Evolutionary conservation across 2,113 vertebrate species (phyloP).

Genomic region (Muntiacus muntjak): DNA sequence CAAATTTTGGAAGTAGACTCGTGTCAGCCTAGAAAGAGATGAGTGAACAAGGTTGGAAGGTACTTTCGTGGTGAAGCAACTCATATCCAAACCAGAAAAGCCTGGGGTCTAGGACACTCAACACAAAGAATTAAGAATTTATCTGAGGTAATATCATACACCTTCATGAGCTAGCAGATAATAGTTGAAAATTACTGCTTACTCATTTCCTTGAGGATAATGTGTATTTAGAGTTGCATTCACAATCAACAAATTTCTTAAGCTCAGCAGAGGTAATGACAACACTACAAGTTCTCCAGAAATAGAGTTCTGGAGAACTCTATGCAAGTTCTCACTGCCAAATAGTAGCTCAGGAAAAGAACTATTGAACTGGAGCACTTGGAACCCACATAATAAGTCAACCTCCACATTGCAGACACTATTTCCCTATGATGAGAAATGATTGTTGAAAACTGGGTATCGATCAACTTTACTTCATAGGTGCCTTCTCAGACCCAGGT

Average conservation of each 20-base stretch:
- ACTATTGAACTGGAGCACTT: background rate
- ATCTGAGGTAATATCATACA: background rate
- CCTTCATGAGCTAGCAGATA: background rate
- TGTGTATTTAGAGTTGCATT: background rate
- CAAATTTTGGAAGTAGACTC: background rate
- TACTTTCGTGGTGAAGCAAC: background rate
- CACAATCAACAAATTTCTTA: background rate
- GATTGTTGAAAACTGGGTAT: background rate
- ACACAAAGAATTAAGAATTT: background rate
- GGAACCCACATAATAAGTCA: background rate
- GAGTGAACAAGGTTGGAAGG: background rate
- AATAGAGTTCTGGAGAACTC: too few relatives aligned
- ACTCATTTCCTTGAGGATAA: background rate
- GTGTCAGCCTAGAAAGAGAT: background rate
- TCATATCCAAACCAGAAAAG: background rate
- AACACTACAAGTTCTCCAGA: background rate
- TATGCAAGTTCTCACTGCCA: background rate
- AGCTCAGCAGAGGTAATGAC: background rate
- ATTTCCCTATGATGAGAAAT: background rate
- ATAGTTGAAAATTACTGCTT: background rate
- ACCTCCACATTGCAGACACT: rapidly evolving
- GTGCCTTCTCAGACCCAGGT: background rate
- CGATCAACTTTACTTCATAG: background rate
- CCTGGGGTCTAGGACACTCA: background rate
- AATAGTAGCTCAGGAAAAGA: background rate